Evolutionary conservation across 2,113 vertebrate species (phyloP).

Genomic region (Macaca mulatta): DNA sequence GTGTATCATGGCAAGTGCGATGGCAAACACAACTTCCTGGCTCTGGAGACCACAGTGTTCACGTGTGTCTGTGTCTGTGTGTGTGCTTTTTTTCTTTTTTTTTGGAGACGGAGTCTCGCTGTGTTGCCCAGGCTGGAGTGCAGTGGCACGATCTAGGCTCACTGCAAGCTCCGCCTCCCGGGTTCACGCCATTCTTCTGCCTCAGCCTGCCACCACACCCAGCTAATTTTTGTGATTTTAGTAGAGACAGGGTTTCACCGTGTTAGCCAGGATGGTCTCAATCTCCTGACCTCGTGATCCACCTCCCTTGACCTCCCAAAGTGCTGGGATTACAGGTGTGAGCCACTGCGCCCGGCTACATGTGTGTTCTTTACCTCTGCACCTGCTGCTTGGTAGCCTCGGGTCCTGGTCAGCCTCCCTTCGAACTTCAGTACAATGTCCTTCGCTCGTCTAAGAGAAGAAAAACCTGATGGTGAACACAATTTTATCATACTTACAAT

Average conservation of each 20-base stretch:
- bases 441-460: conserved; percentile 85
- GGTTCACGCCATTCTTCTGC: no score
- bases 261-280: no score
- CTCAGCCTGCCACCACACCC: no score
- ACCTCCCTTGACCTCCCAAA: no score
- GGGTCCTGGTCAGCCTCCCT: conserved; percentile 94
- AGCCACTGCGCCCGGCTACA: accelerated
- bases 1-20: accelerated
- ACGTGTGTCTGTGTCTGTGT: accelerated
- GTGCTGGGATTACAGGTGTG: no score
- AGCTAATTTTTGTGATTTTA: no score
- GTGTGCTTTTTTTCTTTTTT: accelerated
- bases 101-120: no score
- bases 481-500: accelerated
- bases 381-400: conserved; percentile 98
- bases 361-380: conserved; percentile 88
- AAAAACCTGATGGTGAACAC: not conserved
- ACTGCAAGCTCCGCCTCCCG: no score
- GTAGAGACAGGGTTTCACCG: no score
- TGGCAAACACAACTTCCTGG: accelerated
- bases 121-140: no score
- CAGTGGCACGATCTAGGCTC: no score
- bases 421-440: conserved; percentile 96
- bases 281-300: no score
- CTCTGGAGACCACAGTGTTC: accelerated